Conservation (phyloP, 2,113 vertebrate genomes). For the Laticauda laticaudata region DNA sequence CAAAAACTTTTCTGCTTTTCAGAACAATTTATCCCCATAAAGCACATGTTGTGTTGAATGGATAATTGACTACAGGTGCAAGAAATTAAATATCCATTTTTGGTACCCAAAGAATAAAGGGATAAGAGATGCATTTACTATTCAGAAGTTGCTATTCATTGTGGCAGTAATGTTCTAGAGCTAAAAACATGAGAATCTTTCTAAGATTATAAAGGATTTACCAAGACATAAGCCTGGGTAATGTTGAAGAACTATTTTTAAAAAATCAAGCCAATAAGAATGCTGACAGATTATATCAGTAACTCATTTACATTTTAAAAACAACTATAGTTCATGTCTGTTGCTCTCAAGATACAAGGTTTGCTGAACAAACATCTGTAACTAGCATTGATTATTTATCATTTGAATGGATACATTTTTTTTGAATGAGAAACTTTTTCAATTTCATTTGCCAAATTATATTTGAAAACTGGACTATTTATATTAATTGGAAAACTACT, state of each 20-base stretch:
- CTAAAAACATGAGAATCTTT: constrained; percentile 30
- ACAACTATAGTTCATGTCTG: not conserved
- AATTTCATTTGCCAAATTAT: not conserved
- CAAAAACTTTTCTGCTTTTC: constrained; percentile 67
- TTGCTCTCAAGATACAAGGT: accelerated
- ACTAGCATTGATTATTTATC: not conserved
- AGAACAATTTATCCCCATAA: constrained; percentile 65
- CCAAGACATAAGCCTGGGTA: not conserved
- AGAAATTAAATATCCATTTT: constrained; percentile 64
- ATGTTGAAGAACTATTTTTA: not conserved
- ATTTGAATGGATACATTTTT: not conserved
- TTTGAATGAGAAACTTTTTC: not conserved
- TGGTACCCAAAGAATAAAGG: constrained; percentile 45
- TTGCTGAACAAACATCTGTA: not conserved
- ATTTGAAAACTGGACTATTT: not conserved
- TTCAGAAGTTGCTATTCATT: constrained; percentile 34
- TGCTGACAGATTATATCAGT: not conserved
- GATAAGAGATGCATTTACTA: constrained; percentile 23
- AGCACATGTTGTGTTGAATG: constrained; percentile 66
- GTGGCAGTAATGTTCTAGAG: not conserved
- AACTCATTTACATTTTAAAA: not conserved
- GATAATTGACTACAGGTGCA: constrained; percentile 76
- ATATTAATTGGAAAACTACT: not conserved
- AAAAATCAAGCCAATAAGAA: not conserved
- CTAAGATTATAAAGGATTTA: constrained; percentile 4